Conservation (phyloP, 2,888 invertebrate species). For the Drosophila anceps region DNA sequence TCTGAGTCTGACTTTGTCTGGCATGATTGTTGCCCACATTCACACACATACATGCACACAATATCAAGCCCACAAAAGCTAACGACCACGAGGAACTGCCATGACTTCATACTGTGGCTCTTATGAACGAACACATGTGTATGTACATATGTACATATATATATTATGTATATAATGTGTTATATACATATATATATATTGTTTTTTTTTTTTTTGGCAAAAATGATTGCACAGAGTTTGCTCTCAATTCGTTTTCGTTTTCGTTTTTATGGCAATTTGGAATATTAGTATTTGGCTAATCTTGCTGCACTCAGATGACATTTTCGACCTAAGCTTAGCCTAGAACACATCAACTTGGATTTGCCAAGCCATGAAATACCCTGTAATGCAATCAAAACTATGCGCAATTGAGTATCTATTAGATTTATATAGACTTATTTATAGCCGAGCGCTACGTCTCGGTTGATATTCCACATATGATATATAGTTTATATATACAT, state of each 20-base stretch:
- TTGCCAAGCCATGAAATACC: neutral
- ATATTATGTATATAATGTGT: neutral
- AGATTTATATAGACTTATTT: too few relatives aligned
- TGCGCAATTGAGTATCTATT: neutral
- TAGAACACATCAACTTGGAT: constrained; percentile 1
- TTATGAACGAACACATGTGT: neutral
- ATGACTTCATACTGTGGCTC: constrained; percentile 49
- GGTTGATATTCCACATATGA: too few relatives aligned
- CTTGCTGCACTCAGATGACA: constrained; percentile 1
- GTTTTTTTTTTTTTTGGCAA: neutral
- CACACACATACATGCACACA: neutral
- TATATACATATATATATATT: neutral
- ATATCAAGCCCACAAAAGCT: constrained; percentile 49
- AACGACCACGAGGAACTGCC: constrained; percentile 62
- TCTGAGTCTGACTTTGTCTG: constrained; percentile 29
- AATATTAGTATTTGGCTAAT: neutral
- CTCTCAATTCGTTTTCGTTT: neutral
- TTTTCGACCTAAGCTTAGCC: neutral
- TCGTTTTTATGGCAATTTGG: constrained; percentile 1
- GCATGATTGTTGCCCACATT: constrained; percentile 38
- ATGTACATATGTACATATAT: neutral
- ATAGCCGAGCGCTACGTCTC: too few relatives aligned
- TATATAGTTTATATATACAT: too few relatives aligned
- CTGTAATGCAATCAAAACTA: neutral
- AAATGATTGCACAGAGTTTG: constrained; percentile 20